These are phyloP conservation scores for Notoglanidium macrostoma DNA, from an alignment of 2,797 vertebrate species.

Conservation along the genomic window DNA sequence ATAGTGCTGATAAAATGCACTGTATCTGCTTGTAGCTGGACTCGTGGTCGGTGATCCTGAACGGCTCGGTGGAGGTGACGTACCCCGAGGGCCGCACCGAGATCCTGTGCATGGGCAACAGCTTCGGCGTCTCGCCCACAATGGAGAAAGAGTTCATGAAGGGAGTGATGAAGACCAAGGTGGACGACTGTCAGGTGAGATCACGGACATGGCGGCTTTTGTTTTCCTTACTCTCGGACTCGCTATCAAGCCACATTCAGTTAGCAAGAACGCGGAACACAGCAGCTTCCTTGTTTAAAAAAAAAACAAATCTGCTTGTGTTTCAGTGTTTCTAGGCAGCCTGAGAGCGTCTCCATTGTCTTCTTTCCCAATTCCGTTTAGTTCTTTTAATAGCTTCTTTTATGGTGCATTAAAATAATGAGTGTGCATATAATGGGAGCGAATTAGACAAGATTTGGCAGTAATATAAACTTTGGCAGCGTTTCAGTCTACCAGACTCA, in stretches of 20 bases:
- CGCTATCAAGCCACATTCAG: neutral
- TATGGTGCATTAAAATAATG: slow-evolving; percentile 20
- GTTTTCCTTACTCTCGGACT: neutral
- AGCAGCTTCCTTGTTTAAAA: neutral
- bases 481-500: slow-evolving; percentile 28
- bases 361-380: slow-evolving; percentile 15
- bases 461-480: slow-evolving; percentile 31
- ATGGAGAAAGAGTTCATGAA: slow-evolving; percentile 99
- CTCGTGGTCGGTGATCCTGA: slow-evolving; percentile 98
- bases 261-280: neutral
- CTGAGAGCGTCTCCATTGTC: slow-evolving; percentile 4
- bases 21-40: slow-evolving; percentile 79
- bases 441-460: slow-evolving; percentile 39
- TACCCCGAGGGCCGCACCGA: slow-evolving; percentile 91
- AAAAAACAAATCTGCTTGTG: neutral
- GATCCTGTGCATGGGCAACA: slow-evolving; percentile 98
- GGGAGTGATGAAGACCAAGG: slow-evolving; percentile 98
- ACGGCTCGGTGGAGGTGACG: slow-evolving; percentile 96
- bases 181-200: slow-evolving; percentile 97
- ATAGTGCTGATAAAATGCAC: neutral
- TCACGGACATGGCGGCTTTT: neutral
- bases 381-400: slow-evolving; percentile 15
- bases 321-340: neutral
- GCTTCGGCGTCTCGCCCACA: slow-evolving; percentile 97
- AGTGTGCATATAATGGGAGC: slow-evolving; percentile 24